Percentiles rank a stretch among this genome's conserved stretches.
Conservation (phyloP, 2,797 vertebrate species). For the Sebastolobus altivelis region DNA sequence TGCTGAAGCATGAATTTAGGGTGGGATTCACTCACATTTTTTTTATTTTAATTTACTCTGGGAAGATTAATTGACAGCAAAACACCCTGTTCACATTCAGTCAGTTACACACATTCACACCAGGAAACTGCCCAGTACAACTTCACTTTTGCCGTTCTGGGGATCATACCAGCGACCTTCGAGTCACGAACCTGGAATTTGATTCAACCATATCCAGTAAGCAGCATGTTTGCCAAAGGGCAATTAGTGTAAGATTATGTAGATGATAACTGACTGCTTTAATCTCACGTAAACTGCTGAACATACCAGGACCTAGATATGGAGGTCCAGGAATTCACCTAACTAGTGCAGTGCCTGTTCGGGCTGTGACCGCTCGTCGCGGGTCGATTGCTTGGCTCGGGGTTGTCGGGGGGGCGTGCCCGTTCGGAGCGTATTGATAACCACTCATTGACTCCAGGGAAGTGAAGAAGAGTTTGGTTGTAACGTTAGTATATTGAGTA, state of each 20-base stretch:
- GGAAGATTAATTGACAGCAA: not conserved
- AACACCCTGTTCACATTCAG: not conserved
- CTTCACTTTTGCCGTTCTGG: not conserved
- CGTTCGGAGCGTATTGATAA: too few species aligned
- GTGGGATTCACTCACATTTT: not conserved
- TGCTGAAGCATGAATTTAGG: not conserved
- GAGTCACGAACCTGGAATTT: not conserved
- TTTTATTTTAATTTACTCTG: not conserved
- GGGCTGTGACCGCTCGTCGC: too few species aligned
- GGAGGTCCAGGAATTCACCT: conserved; percentile 6
- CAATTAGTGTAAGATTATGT: not conserved
- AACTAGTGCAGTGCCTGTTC: not conserved
- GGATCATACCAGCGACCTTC: accelerated
- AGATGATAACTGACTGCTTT: not conserved
- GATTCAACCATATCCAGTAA: not conserved
- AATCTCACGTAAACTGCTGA: not conserved
- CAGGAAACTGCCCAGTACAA: not conserved
- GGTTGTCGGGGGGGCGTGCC: too few species aligned
- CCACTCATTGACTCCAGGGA: too few species aligned
- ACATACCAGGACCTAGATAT: conserved; percentile 20
- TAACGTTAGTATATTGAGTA: too few species aligned
- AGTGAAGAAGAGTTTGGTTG: too few species aligned
- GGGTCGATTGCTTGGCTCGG: too few species aligned
- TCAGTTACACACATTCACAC: not conserved
- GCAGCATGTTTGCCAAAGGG: not conserved